phyloP scores from a whole-genome alignment of 2,888 invertebrate species.

The Stenolophus ochropezus region DNA sequence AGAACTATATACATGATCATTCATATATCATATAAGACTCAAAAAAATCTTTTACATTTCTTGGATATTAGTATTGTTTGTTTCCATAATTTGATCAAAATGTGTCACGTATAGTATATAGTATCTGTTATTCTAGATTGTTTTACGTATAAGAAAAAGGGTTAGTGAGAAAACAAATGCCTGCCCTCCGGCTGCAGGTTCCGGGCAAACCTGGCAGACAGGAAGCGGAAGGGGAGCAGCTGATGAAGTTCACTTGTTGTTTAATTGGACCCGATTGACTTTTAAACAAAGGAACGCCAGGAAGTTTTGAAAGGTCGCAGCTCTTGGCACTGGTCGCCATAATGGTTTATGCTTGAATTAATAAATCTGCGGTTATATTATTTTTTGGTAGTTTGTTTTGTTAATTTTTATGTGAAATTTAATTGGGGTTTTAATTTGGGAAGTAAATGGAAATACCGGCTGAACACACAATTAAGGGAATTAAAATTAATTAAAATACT shows the following conservation, averaged over 20 bases:
- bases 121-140: not conserved
- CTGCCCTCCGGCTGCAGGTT: not conserved
- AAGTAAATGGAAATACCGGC: not conserved
- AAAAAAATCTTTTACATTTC: too few relatives aligned
- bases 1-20: too few relatives aligned
- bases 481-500: not conserved
- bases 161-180: not conserved
- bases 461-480: not conserved
- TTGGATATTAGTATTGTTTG: too few relatives aligned
- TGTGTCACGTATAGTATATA: too few relatives aligned
- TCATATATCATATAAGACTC: too few relatives aligned
- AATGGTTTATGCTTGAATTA: conserved; percentile 10
- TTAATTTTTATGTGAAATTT: conserved; percentile 6
- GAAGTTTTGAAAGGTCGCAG: conserved; percentile 32
- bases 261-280: conserved; percentile 52
- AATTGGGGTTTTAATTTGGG: conserved; percentile 1
- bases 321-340: not conserved
- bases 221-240: conserved; percentile 16
- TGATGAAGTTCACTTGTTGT: conserved; percentile 54
- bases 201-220: not conserved
- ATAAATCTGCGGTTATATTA: conserved; percentile 11
- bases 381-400: conserved; percentile 19
- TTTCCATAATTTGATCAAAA: too few relatives aligned
- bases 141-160: not conserved
- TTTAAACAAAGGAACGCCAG: conserved; percentile 47